Evolutionary conservation across 2,797 vertebrate species (phyloP).

Genomic region (Philypnodon macrostomus): DNA sequence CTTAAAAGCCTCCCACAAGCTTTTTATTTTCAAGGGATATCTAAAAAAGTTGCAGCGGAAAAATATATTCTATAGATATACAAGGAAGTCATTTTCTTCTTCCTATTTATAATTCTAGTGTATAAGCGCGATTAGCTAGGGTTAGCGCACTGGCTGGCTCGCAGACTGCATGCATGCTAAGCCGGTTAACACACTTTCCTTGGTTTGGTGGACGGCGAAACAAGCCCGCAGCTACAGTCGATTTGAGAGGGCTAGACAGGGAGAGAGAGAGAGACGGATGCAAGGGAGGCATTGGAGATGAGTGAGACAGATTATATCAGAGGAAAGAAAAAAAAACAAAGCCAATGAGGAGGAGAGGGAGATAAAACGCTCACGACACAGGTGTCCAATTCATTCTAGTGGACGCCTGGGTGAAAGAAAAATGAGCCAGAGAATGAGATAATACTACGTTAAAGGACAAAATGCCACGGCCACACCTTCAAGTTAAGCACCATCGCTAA

Average conservation of each 20-base stretch:
- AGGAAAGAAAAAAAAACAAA: slow-evolving; percentile 35
- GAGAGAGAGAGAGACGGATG: slow-evolving; percentile 56
- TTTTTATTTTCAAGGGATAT: slow-evolving; percentile 6
- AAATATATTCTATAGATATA: neutral
- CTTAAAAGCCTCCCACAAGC: slow-evolving; percentile 17
- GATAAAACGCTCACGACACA: slow-evolving; percentile 35
- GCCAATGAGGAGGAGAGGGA: slow-evolving; percentile 38
- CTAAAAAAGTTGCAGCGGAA: neutral
- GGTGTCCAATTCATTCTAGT: slow-evolving; percentile 38
- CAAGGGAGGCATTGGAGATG: slow-evolving; percentile 46
- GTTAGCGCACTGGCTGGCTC: slow-evolving; percentile 25
- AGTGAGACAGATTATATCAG: slow-evolving; percentile 55
- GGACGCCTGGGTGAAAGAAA: slow-evolving; percentile 18
- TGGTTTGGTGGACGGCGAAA: slow-evolving; percentile 20
- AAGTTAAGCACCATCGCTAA: slow-evolving; percentile 2
- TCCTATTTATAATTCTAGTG: slow-evolving; percentile 4
- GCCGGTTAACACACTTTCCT: slow-evolving; percentile 33
- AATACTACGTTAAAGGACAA: slow-evolving; percentile 12
- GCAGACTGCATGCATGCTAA: slow-evolving; percentile 27
- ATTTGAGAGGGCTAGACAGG: slow-evolving; percentile 44
- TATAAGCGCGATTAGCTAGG: slow-evolving; percentile 22
- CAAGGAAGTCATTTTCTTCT: slow-evolving; percentile 4
- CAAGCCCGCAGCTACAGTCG: slow-evolving; percentile 37
- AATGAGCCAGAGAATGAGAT: slow-evolving; percentile 5
- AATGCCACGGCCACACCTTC: neutral